Percentiles rank a stretch among this genome's conserved stretches.
Evolutionary conservation across 2,797 vertebrate species (phyloP).

Genomic region (Gobionotothen gibberifrons): DNA sequence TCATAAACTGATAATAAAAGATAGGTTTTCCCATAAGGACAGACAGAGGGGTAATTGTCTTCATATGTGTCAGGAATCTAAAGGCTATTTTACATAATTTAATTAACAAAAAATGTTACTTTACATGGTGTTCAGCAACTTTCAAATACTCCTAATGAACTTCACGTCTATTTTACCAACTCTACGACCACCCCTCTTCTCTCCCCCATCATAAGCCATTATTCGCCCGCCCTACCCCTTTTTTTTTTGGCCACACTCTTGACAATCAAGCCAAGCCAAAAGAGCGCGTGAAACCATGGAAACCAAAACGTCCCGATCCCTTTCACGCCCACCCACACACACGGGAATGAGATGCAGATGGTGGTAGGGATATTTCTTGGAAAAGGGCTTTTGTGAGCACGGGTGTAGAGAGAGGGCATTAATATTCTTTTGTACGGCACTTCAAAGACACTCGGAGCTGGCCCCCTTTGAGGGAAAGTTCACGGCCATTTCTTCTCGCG

Average conservation of each 20-base stretch:
- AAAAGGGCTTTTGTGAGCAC: conserved; percentile 65
- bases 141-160: neutral
- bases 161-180: neutral
- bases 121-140: neutral
- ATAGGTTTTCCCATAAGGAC: neutral
- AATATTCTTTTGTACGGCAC: conserved; percentile 79
- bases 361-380: conserved; percentile 54
- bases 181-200: neutral
- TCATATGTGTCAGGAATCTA: neutral
- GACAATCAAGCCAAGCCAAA: conserved; percentile 66
- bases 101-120: neutral
- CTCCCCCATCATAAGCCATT: neutral
- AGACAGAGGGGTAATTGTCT: neutral
- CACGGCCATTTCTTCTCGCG: conserved; percentile 26
- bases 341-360: conserved; percentile 50
- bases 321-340: conserved; percentile 56
- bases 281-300: conserved; percentile 75
- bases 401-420: conserved; percentile 70
- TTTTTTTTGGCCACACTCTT: conserved; percentile 35
- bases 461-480: conserved; percentile 35
- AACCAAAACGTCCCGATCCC: conserved; percentile 65
- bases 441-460: conserved; percentile 61
- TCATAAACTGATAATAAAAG: neutral
- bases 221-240: neutral
- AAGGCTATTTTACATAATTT: neutral